Base-by-base conservation (phyloP, 1,140 invertebrate genomes). In the Geopemphigus sp. region DNA sequence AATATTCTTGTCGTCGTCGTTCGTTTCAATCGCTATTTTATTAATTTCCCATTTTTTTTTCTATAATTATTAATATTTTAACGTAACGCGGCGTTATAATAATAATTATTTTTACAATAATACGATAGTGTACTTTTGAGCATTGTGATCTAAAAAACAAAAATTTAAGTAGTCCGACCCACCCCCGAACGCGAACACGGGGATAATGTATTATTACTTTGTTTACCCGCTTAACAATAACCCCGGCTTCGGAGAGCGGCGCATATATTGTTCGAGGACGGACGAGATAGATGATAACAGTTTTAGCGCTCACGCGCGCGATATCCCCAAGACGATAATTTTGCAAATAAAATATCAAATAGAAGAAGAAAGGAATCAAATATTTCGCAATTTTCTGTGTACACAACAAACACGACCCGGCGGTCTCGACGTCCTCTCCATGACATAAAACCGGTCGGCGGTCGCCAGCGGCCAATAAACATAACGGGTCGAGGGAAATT, bases 401-500 rank as follows among this genome's bases (percentile, higher is more conserved):
- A 39, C 32, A 8, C 32, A 39, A n/a, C 8, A 39, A 4, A 39
- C 22, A 39, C 17, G 39, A 59, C 57, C n/a, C 32, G 12, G 32
- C 19, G 39, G 17, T 47, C 24, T 54, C 17, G 47, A 5, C 39
- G 64, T 26, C 6, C n/a, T n/a, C 39, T 14, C 1, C 15, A 1
- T 26, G 29, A 24, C 24, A 59, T 22, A 57, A 78, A 78, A 78
- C 56, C 74, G 73, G 73, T 76, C 73, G 32, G 56, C 24, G 32
- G 17, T 47, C 57, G 74, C 74, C 74, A 29, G 74, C 57, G 57
- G 74, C 57, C 56, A 78, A 78, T 78, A 78, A 78, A 78, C 54
- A 74, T 59, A 74, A 74, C 72, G 72, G 53, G 54, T 56, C 54
- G 22, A 57, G 32, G 72, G 6, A 74, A 45, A 57, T 59, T 39